Evolutionary conservation across 2,888 invertebrate species (phyloP).

Genomic region (Lithodes maja): DNA sequence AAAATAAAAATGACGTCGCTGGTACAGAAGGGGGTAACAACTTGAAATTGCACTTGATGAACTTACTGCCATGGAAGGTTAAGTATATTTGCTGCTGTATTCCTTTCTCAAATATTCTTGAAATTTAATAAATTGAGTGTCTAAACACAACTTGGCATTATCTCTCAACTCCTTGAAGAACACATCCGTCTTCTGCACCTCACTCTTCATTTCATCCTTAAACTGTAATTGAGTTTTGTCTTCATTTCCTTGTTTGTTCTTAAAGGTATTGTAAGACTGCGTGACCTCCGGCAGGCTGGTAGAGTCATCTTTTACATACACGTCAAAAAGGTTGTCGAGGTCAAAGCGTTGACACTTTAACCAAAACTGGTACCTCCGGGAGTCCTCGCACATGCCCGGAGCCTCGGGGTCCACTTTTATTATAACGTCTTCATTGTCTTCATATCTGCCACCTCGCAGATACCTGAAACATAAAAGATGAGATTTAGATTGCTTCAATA

Average conservation of each 20-base stretch:
- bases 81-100: neutral
- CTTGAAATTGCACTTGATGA: too few relatives aligned
- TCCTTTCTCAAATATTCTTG: neutral
- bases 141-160: neutral
- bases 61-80: neutral
- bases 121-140: neutral
- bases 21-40: too few relatives aligned
- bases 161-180: neutral
- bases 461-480: too few relatives aligned
- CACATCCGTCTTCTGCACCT: neutral
- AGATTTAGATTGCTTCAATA: too few relatives aligned
- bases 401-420: neutral
- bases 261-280: neutral
- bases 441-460: neutral
- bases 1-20: too few relatives aligned
- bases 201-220: neutral
- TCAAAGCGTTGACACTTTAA: constrained; percentile 26
- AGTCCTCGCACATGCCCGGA: neutral
- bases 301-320: neutral
- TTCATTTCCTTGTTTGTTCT: neutral
- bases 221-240: neutral
- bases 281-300: neutral
- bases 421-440: constrained; percentile 12
- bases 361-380: constrained; percentile 44
- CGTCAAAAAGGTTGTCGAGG: neutral